These are phyloP conservation scores for Agelastica alni DNA, from an alignment of 2,888 invertebrate species.

Conservation along the genomic window DNA sequence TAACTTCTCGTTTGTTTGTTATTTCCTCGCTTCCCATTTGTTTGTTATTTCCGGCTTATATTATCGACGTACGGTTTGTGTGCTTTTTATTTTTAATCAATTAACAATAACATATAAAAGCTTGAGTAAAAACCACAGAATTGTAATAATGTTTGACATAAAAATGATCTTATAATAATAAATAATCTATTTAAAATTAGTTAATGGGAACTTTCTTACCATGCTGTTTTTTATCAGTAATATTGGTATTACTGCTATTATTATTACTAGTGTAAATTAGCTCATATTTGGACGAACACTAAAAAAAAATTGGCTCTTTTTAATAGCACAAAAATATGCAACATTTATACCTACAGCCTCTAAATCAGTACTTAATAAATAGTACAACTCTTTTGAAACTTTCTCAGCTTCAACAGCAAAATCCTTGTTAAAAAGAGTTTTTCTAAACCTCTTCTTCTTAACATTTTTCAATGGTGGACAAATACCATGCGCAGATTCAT, in stretches of 20 bases:
- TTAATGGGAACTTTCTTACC: no score
- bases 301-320: conserved; percentile 17
- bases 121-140: no score
- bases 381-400: conserved; percentile 69
- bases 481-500: conserved; percentile 63
- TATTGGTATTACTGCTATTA: no score
- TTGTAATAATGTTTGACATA: not conserved
- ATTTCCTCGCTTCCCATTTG: no score
- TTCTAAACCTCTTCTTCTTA: conserved; percentile 66
- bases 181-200: no score
- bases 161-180: no score
- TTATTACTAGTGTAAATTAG: conserved; percentile 33
- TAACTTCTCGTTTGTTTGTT: no score
- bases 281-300: conserved; percentile 40
- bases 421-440: conserved; percentile 64
- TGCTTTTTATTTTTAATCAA: no score
- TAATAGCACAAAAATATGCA: no score
- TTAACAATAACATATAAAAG: no score
- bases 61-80: not conserved
- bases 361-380: conserved; percentile 66
- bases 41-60: no score
- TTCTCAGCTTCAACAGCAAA: conserved; percentile 69
- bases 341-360: conserved; percentile 63
- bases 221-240: conserved; percentile 21
- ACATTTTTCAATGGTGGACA: conserved; percentile 74